Conservation (phyloP, 2,113 vertebrate species). For the Paradoxurus hermaphroditus region DNA sequence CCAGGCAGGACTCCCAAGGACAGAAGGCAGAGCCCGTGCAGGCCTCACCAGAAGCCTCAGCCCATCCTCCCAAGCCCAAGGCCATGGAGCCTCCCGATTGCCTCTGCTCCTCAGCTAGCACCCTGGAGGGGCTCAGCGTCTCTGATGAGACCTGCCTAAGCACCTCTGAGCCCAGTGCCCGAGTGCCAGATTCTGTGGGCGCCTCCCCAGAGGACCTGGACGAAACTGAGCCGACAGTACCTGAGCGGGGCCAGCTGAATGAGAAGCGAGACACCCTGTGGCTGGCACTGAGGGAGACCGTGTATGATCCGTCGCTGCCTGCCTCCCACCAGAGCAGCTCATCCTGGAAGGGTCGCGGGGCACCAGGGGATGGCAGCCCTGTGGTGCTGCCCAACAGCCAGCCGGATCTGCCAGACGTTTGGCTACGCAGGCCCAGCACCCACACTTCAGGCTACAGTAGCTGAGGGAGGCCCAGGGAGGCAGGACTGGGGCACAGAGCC, state of each 20-base stretch:
- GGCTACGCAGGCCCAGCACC: conserved; percentile 93
- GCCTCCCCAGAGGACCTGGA: conserved; percentile 83
- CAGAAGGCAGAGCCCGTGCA: conserved; percentile 29
- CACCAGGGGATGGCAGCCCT: conserved; percentile 84
- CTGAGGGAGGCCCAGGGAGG: conserved; percentile 55
- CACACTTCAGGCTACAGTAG: conserved; percentile 89
- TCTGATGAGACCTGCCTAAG: conserved; percentile 93
- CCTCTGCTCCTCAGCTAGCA: conserved; percentile 89
- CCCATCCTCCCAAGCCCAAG: conserved; percentile 27
- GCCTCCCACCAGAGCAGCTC: conserved; percentile 83
- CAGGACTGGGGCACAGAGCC: neutral
- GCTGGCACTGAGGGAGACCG: conserved; percentile 92
- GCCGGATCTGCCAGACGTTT: conserved; percentile 95
- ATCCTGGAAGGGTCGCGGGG: conserved; percentile 86
- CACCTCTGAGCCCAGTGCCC: conserved; percentile 85
- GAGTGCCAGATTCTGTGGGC: conserved; percentile 79
- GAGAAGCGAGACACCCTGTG: conserved; percentile 93
- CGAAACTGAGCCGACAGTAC: conserved; percentile 72
- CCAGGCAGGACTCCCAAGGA: conserved; percentile 41
- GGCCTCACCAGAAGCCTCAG: conserved; percentile 65
- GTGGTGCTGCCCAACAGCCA: conserved; percentile 97
- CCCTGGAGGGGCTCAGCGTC: conserved; percentile 92
- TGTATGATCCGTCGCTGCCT: conserved; percentile 86
- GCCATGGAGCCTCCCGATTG: conserved; percentile 62
- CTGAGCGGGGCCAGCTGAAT: conserved; percentile 90